phyloP scores from a whole-genome alignment of 2,797 vertebrate species.

The Neostethus bicornis region DNA sequence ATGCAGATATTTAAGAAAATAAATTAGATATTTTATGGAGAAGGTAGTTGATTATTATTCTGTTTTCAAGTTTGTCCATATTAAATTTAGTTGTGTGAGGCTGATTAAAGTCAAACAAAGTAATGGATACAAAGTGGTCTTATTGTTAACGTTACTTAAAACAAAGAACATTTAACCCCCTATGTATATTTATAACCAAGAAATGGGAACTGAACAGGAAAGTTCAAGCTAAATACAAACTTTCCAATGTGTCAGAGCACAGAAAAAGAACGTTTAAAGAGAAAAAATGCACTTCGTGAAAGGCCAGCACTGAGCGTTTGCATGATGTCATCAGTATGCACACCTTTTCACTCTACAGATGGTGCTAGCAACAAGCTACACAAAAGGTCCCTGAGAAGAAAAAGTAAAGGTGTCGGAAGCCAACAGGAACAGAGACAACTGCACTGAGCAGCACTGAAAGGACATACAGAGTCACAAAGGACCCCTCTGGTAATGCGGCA shows the following conservation, averaged over 20 bases:
- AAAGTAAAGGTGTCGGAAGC: slow-evolving; percentile 76
- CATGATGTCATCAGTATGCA: slow-evolving; percentile 60
- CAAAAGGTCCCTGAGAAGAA: slow-evolving; percentile 84
- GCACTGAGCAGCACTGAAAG: slow-evolving; percentile 81
- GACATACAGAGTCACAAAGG: slow-evolving; percentile 70
- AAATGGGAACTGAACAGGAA: background rate
- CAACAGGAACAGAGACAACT: slow-evolving; percentile 75
- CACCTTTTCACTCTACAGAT: slow-evolving; percentile 70
- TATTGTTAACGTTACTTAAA: background rate
- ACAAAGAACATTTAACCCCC: background rate
- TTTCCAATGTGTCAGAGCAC: background rate
- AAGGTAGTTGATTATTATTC: no score
- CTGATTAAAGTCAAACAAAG: background rate
- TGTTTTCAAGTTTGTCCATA: no score
- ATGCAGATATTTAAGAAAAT: no score
- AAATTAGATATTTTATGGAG: no score
- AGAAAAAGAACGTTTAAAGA: background rate
- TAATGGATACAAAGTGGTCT: background rate
- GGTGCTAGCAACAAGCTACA: slow-evolving; percentile 83
- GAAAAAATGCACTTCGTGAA: slow-evolving; percentile 7
- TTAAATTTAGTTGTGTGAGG: no score
- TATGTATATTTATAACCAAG: background rate
- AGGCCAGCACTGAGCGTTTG: slow-evolving; percentile 26
- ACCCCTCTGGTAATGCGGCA: slow-evolving; percentile 78
- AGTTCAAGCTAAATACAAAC: background rate